Conservation (phyloP, 2,888 invertebrate genomes). For the Metallyticus violacea region DNA sequence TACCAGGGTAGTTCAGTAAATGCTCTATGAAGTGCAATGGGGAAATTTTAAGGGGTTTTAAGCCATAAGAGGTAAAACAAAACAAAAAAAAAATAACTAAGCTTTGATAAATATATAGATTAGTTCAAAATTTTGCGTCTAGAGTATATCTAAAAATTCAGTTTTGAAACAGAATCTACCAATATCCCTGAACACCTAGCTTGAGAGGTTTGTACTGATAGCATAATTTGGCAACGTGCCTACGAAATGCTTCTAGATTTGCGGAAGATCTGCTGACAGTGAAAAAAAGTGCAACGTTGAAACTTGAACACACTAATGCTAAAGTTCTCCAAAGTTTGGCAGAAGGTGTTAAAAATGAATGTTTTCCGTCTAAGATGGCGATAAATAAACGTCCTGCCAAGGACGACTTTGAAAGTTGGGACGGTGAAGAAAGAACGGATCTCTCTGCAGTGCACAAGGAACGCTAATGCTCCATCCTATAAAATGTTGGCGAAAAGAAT, state of each 20-base stretch:
- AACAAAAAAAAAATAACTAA: no score
- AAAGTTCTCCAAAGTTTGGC: background rate
- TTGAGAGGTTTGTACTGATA: background rate
- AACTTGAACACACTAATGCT: background rate
- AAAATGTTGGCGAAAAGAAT: background rate
- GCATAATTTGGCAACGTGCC: background rate
- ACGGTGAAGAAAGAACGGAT: background rate
- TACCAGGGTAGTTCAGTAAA: no score
- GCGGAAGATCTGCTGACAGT: background rate
- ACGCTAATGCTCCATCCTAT: background rate
- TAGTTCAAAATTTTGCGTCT: no score
- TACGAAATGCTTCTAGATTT: background rate
- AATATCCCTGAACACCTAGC: background rate
- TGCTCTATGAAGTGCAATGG: no score
- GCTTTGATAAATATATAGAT: no score
- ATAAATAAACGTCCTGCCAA: background rate
- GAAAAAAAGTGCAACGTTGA: background rate
- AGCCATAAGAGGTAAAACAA: no score
- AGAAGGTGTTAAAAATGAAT: background rate
- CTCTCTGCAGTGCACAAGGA: background rate
- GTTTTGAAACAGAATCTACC: no score
- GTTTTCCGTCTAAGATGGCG: background rate
- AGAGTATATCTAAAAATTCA: no score
- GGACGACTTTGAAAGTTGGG: background rate
- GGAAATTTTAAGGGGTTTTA: no score